A percentile compares a stretch with the other conserved stretches of the same genome.
phyloP scores from a whole-genome alignment of 2,797 vertebrate genomes.

The Adrianichthys oophorus region DNA sequence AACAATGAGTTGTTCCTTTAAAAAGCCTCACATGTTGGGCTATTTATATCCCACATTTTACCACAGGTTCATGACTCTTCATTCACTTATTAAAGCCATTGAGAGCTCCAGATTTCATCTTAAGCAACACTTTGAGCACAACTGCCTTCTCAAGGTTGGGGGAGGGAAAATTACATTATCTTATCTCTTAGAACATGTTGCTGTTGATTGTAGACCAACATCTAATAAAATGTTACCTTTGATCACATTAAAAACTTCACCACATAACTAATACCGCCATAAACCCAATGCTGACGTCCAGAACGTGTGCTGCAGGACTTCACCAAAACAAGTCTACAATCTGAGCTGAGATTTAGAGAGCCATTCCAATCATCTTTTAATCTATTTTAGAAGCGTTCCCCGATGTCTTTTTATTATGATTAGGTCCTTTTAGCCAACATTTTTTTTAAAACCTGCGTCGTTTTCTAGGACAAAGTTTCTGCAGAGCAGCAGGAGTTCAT shows the following conservation, averaged over 20 bases:
- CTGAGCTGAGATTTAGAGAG: no score
- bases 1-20: background rate
- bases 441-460: no score
- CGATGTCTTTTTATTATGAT: no score
- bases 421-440: no score
- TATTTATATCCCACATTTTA: background rate
- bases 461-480: no score
- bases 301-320: no score
- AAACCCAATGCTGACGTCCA: background rate
- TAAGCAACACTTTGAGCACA: background rate
- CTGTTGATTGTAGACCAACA: background rate
- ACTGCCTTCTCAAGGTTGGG: background rate
- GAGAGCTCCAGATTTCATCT: background rate
- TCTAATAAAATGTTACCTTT: slow-evolving; percentile 36
- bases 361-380: no score
- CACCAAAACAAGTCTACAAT: no score
- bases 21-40: background rate
- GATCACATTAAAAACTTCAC: slow-evolving; percentile 7
- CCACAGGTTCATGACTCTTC: background rate
- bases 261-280: background rate
- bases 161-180: background rate
- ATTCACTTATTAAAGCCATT: slow-evolving; percentile 13
- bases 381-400: no score
- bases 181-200: background rate
- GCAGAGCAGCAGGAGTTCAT: no score